Evolutionary conservation across 2,888 invertebrate species (phyloP).

Genomic region (Busseola fusca): DNA sequence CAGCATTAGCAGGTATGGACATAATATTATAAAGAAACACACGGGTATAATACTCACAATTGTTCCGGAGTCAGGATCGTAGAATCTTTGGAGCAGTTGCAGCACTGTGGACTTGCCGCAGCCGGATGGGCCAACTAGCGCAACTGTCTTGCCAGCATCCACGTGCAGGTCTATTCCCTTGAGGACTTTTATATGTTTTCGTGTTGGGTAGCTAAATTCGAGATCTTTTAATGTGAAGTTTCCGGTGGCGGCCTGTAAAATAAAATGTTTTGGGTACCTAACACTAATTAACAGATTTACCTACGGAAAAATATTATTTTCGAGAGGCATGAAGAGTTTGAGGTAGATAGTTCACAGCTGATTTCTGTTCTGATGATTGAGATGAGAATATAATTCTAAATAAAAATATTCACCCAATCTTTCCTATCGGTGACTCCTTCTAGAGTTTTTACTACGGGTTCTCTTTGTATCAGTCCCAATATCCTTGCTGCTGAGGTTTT

Average conservation of each 20-base stretch:
- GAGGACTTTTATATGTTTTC: constrained; percentile 92
- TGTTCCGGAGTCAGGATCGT: constrained; percentile 91
- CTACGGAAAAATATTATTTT: not conserved
- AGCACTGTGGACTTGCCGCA: constrained; percentile 95
- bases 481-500: constrained; percentile 83
- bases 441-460: constrained; percentile 75
- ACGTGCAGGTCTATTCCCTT: constrained; percentile 91
- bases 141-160: constrained; percentile 93
- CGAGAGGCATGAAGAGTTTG: not conserved
- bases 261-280: not conserved
- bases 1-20: not conserved
- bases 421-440: constrained; percentile 73
- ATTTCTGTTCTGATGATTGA: not conserved
- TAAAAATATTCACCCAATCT: constrained; percentile 73
- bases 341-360: not conserved
- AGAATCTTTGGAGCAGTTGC: constrained; percentile 93
- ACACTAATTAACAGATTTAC: not conserved
- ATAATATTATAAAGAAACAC: not conserved
- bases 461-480: constrained; percentile 72
- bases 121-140: constrained; percentile 92
- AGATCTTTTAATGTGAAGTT: constrained; percentile 91
- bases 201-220: constrained; percentile 94
- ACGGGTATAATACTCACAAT: constrained; percentile 70
- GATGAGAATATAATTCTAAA: not conserved
- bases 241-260: constrained; percentile 89